Evolutionary conservation across 2,113 vertebrate species (phyloP), one percentile per base, ranked within the genome.

Genomic region (Lasiurus cinereus): DNA sequence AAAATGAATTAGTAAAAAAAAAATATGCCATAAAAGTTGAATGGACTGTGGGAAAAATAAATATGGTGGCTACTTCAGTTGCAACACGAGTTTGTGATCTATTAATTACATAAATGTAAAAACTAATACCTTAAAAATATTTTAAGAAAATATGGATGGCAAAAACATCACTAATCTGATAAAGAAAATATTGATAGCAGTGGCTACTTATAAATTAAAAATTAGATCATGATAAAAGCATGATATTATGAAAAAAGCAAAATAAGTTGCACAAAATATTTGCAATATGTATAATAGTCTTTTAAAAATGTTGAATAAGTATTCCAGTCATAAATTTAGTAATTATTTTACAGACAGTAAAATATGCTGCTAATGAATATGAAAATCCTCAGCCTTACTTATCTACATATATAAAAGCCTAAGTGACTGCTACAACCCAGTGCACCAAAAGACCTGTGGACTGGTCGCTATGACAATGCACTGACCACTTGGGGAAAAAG

Each of bases 321-420:
- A 70, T 59, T 73, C 7, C 0, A 36, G 2, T 84, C 14, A 70
- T 77, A 77, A 82, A 56, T n/a, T 73, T 24, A 8, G 7, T 8
- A 52, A 70, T 66, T 59, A 66, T 56, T 90, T 94, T 88, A 36
- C 2, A 27, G 22, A 84, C 91, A 93, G 88, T 33, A 90, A 87
- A 11, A 52, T 19, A 46, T 39, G 66, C 36, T 83, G 15, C 22
- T 88, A 89, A 62, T 73, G 54, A 87, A 80, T 33, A 79, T 50
- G 62, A 82, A 82, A 59, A 36, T 69, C 11, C 10, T 54, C 22
- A 67, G 39, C 29, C 33, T 92, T 31, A 84, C 13, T 69, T 93
- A 43, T 27, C 22, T 62, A 27, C 10, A 62, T 59, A 59, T 62
- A 62, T 62, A 62, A 62, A 62, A 62, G 10, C 59, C 59, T 27